phyloP scores from a whole-genome alignment of 2,888 invertebrate species.

The Leucozona laternaria region DNA sequence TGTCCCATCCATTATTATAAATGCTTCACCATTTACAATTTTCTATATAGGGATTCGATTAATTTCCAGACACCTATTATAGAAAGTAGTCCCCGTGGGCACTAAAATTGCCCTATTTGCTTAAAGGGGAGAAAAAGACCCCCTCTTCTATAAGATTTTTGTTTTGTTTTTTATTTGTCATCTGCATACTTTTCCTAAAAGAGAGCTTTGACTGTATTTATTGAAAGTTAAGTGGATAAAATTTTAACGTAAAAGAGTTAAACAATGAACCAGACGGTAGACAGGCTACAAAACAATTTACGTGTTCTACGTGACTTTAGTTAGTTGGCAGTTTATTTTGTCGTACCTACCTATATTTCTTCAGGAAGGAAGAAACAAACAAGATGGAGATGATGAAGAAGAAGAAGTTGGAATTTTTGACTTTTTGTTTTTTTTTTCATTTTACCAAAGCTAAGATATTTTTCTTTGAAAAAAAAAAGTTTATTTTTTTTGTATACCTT shows the following conservation, averaged over 20 bases:
- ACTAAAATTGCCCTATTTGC: too few species aligned
- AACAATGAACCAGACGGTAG: constrained; percentile 67
- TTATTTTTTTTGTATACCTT: constrained; percentile 35
- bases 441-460: constrained; percentile 49
- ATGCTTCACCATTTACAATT: too few species aligned
- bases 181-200: too few species aligned
- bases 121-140: too few species aligned
- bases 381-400: constrained; percentile 28
- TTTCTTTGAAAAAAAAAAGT: not conserved
- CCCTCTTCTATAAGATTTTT: too few species aligned
- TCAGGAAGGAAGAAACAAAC: constrained; percentile 11
- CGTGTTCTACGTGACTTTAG: constrained; percentile 75
- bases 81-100: too few species aligned
- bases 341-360: not conserved
- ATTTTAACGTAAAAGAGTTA: constrained; percentile 63
- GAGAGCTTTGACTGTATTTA: not conserved
- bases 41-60: too few species aligned
- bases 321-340: constrained; percentile 73
- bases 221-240: constrained; percentile 52
- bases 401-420: constrained; percentile 30
- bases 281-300: constrained; percentile 75
- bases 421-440: constrained; percentile 1
- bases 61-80: too few species aligned
- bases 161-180: too few species aligned
- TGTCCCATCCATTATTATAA: too few species aligned